phyloP scores from a whole-genome alignment of 2,888 invertebrate species.

The Seladonia tumulorum region DNA sequence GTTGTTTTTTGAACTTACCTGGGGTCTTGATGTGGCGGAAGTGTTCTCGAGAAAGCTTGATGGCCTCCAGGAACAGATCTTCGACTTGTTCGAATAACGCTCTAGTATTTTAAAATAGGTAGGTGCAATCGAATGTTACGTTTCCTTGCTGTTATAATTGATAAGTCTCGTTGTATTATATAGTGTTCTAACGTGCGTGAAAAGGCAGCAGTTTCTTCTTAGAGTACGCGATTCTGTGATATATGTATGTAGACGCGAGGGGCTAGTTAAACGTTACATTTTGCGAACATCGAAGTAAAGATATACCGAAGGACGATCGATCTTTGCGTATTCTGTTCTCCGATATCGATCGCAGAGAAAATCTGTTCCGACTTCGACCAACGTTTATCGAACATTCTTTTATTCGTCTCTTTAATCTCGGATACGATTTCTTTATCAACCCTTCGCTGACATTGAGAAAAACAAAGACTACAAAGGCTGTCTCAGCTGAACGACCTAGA shows the following conservation, averaged over 20 bases:
- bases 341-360: neutral
- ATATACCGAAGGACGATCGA: neutral
- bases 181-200: neutral
- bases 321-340: neutral
- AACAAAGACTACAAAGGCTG: no score
- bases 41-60: neutral
- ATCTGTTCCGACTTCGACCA: neutral
- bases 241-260: neutral
- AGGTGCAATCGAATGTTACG: neutral
- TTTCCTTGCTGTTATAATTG: neutral
- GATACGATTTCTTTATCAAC: neutral
- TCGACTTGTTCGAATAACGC: neutral
- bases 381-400: neutral
- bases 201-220: neutral
- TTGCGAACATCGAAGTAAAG: neutral
- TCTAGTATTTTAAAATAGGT: neutral
- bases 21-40: neutral
- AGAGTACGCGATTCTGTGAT: slow-evolving; percentile 7
- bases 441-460: neutral
- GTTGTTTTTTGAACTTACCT: neutral
- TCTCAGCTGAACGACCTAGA: no score
- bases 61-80: neutral
- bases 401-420: neutral
- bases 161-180: neutral
- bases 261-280: neutral